A percentile compares a stretch with the other conserved stretches of the same genome.
Conservation (phyloP, 2,797 vertebrate species). For the Muscicapa striata region DNA sequence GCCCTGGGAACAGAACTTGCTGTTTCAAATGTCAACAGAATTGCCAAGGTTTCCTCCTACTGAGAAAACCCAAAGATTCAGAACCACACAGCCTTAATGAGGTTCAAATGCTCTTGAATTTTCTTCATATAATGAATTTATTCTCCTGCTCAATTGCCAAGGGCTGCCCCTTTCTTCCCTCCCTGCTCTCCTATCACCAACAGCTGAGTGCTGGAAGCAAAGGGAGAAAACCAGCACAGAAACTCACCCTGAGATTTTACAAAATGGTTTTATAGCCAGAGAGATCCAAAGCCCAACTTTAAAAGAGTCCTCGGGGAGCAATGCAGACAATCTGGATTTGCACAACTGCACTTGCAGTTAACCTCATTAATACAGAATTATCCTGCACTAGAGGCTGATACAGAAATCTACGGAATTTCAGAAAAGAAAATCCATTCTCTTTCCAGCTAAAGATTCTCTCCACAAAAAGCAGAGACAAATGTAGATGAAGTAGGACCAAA, state of each 20-base stretch:
- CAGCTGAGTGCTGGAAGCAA: not conserved
- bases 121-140: not conserved
- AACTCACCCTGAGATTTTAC: not conserved
- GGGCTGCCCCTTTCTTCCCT: not conserved
- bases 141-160: not conserved
- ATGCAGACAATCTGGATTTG: not conserved
- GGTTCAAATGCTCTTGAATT: not conserved
- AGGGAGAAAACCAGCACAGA: not conserved
- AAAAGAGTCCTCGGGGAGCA: not conserved
- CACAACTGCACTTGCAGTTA: conserved; percentile 19
- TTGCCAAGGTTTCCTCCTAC: not conserved
- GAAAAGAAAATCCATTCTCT: not conserved
- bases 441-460: not conserved
- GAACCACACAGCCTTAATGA: not conserved
- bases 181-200: not conserved
- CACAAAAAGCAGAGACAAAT: not conserved
- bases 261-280: not conserved
- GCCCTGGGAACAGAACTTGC: not conserved
- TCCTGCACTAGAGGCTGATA: not conserved
- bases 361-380: conserved; percentile 39
- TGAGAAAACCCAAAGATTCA: not conserved
- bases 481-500: not conserved
- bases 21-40: not conserved
- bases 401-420: not conserved
- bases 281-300: not conserved